Evolutionary conservation across 1,140 invertebrate species (phyloP), one percentile per base, ranked within the genome.

Genomic region (Amphibalanus amphitrite): DNA sequence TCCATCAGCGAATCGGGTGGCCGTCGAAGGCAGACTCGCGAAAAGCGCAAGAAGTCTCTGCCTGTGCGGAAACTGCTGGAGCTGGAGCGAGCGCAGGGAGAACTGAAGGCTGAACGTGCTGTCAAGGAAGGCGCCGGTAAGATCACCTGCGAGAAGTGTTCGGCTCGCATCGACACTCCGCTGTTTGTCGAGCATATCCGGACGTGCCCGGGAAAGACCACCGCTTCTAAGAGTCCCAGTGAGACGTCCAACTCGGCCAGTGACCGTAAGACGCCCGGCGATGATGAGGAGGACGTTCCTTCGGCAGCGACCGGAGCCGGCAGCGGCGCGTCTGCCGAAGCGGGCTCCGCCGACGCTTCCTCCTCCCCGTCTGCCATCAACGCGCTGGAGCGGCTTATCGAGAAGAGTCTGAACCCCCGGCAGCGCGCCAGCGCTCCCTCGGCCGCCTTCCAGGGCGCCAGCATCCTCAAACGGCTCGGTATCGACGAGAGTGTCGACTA

Each of bases 91-190:
- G 90, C 90, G 25, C 90, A 92, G 77, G 89, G 92, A 74, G 91
- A 92, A 77, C 87, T 91, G 76, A 91, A 67, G 91, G 78, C 64
- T 69, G 29, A 82, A 26, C 73, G 67, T 73, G 72, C 69, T 76
- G 75, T 69, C 69, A 72, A 72, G 75, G 73, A 69, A 70, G 74
- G 29, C 67, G 23, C 73, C 71, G 78, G 75, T 28, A 73, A 90
- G 72, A 95, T 98, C 70, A 92, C 90, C 3, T 97, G 95, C 81
- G 95, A 97, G 78, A 97, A 95, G 80, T 98, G 95, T 79, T 90
- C 90, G 26, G 92, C 95, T 73, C 95, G 93, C 82, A 95, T 97
- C 72, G 93, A 96, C 78, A 93, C 92, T 33, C 88, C 88, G 20
- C 83, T 90, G 72, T 97, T 97, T 78, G 93, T 97, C 20, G 92